Conservation (phyloP, 2,888 invertebrate species). For the Tenthredo distinguenda region DNA sequence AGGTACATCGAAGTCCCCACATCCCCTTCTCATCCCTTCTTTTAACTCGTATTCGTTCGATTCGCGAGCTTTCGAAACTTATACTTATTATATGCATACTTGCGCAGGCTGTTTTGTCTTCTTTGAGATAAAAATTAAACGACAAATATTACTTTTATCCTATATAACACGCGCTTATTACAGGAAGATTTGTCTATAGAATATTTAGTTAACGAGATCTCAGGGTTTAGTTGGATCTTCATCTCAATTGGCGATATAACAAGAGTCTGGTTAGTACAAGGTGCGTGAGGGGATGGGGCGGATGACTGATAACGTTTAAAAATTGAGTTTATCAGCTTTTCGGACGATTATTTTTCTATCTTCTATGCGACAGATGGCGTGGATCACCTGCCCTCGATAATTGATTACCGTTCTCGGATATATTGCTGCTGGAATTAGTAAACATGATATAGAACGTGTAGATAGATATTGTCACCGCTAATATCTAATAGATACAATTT, state of each 20-base stretch:
- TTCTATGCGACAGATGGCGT: conserved; percentile 53
- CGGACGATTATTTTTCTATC: conserved; percentile 54
- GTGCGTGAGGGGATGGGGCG: not conserved
- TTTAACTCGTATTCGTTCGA: conserved; percentile 41
- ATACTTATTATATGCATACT: not conserved
- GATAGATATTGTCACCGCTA: not conserved
- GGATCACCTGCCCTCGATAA: conserved; percentile 54
- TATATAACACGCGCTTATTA: not conserved
- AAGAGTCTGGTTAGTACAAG: not conserved
- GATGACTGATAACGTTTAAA: conserved; percentile 52
- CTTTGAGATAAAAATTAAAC: not conserved
- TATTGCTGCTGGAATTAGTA: conserved; percentile 44
- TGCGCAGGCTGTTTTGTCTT: not conserved
- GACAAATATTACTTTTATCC: not conserved
- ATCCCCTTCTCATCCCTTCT: conserved; percentile 58
- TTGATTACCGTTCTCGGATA: conserved; percentile 52
- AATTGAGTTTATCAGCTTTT: conserved; percentile 55
- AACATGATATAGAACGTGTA: conserved; percentile 15
- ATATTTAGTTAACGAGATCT: not conserved
- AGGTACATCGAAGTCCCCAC: conserved; percentile 58
- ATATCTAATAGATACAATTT: not conserved
- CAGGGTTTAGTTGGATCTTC: not conserved
- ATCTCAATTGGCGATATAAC: conserved; percentile 28
- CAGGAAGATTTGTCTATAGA: not conserved
- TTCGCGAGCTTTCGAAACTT: conserved; percentile 30